phyloP scores from a whole-genome alignment of 2,888 invertebrate species.

The Reticulitermes lucifugus region DNA sequence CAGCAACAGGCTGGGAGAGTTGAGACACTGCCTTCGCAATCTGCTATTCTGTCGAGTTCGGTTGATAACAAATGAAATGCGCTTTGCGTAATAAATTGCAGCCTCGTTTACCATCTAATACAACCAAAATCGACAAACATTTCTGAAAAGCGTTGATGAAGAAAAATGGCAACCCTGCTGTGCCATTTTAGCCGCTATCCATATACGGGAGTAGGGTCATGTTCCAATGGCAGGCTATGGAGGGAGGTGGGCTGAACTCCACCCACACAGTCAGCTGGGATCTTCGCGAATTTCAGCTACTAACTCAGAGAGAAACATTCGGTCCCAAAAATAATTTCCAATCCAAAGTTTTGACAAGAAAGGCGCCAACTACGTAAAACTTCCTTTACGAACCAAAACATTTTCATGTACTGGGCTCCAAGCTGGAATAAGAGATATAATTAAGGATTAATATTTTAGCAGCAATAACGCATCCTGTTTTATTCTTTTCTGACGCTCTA shows the following conservation, averaged over 20 bases:
- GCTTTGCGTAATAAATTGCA: neutral
- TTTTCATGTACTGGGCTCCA: too few relatives aligned
- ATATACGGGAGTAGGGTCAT: slow-evolving; percentile 54
- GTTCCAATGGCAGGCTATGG: slow-evolving; percentile 49
- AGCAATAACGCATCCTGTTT: too few relatives aligned
- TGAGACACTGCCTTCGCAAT: too few relatives aligned
- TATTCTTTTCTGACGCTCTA: too few relatives aligned
- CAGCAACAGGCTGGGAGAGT: too few relatives aligned
- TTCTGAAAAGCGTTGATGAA: neutral
- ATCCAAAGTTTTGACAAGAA: too few relatives aligned
- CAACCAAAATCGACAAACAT: neutral
- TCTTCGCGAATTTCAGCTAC: slow-evolving; percentile 5
- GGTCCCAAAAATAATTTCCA: neutral
- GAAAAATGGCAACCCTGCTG: slow-evolving; percentile 49
- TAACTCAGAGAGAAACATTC: neutral
- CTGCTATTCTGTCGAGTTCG: neutral
- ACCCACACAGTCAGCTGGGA: slow-evolving; percentile 26
- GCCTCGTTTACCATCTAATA: neutral
- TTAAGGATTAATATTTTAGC: too few relatives aligned
- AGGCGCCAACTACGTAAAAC: too few relatives aligned
- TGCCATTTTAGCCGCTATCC: slow-evolving; percentile 51
- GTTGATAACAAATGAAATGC: neutral
- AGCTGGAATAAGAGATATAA: too few relatives aligned
- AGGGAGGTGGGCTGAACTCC: slow-evolving; percentile 13
- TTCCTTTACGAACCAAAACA: too few relatives aligned